phyloP scores from a whole-genome alignment of 2,888 invertebrate species.

The Phyllotreta striolata region DNA sequence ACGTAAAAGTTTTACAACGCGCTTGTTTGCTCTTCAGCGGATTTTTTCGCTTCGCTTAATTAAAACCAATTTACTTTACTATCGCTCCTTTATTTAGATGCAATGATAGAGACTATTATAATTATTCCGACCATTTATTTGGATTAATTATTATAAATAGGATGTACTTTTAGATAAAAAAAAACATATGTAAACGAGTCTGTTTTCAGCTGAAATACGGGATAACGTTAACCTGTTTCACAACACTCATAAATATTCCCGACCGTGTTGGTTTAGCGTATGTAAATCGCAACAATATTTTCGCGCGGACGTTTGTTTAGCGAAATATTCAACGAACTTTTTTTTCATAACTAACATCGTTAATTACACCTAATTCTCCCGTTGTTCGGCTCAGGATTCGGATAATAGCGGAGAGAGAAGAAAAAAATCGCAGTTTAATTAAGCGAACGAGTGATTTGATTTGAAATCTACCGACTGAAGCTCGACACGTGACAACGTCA shows the following conservation, averaged over 20 bases:
- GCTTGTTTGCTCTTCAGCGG: slow-evolving; percentile 16
- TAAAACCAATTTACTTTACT: too few relatives aligned
- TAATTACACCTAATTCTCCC: too few relatives aligned
- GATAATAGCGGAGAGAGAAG: too few relatives aligned
- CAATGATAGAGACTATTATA: too few relatives aligned
- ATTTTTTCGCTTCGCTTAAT: slow-evolving; percentile 1
- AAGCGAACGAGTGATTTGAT: slow-evolving; percentile 53
- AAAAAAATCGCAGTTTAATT: slow-evolving; percentile 38
- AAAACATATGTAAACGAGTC: slow-evolving; percentile 40
- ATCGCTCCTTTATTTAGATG: too few relatives aligned
- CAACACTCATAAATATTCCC: slow-evolving; percentile 37
- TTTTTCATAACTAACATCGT: too few relatives aligned
- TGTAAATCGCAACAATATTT: slow-evolving; percentile 32
- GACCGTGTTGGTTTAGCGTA: slow-evolving; percentile 22
- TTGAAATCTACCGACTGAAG: slow-evolving; percentile 52
- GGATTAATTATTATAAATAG: too few relatives aligned
- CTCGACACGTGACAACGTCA: slow-evolving; percentile 52
- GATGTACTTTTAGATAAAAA: too few relatives aligned
- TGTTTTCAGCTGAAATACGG: slow-evolving; percentile 38
- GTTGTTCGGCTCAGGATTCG: too few relatives aligned
- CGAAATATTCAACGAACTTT: too few relatives aligned
- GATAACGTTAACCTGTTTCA: slow-evolving; percentile 34
- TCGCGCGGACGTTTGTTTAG: not conserved
- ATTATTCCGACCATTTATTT: too few relatives aligned
- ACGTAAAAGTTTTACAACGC: slow-evolving; percentile 23